Base-by-base conservation (phyloP, 2,797 vertebrate species). In the Nyctibius grandis region DNA sequence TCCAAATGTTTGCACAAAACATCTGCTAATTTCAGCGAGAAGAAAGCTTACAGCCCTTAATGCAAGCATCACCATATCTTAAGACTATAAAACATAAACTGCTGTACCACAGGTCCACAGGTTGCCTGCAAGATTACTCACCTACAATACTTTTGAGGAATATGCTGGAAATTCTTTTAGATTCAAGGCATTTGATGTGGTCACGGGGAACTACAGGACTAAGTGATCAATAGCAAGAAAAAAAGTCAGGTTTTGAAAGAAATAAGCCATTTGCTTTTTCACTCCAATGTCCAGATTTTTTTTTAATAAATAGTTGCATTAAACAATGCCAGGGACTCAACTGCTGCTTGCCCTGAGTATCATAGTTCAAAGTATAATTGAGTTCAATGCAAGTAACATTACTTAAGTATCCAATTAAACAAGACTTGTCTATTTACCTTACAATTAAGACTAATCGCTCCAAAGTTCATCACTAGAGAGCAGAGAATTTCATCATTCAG, bases 371-470 rank as follows among this genome's bases (percentile, higher is more conserved):
- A 82, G 75, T 56, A 42, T 48, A 83, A 82, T 3, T n/a, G 34
- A 85, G 76, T 83, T 90, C 50, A 75, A 11, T 11, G 47, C 69
- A 47, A 93, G 76, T 38, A 81, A 47, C 40, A 47, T 42, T 45
- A 34, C 59, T 78, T 47, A 59, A 73, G 65, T 31, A 63, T n/a
- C 48, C 82, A 74, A 87, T 82, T 89, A 95, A 82, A 48, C 50
- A 89, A 34, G 82, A 47, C 63, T 48, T 57, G 34, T 56, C 63
- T 95, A 47, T 94, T 92, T 91, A 92, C 93, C 76, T 77, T 69
- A 74, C 81, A 91, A 92, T 94, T 89, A 91, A 72, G 78, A 61
- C 56, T 70, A 89, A 95, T 72, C 0, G 1, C 51, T 88, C 28
- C 69, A 54, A 79, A 79, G 74, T 91, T 92, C 92, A 81, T 70